Evolutionary conservation across 2,113 vertebrate genomes (phyloP).

Genomic region (Heterotilapia buettikoferi): DNA sequence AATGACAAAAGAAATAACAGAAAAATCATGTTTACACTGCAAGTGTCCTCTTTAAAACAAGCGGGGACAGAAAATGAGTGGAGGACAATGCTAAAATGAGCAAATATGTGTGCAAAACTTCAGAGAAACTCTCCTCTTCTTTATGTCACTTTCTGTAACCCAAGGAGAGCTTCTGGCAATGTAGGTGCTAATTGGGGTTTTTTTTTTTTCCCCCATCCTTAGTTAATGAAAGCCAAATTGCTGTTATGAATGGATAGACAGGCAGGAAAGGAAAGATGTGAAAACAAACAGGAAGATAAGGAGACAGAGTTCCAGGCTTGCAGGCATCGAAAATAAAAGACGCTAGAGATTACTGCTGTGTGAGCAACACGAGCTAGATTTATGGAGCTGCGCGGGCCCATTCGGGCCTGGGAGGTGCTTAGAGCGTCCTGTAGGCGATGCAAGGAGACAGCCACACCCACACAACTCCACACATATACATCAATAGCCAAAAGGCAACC

Average conservation of each 20-base stretch:
- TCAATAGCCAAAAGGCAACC: background rate
- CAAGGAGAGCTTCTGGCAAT: background rate
- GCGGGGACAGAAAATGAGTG: background rate
- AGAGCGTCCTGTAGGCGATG: background rate
- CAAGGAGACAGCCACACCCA: background rate
- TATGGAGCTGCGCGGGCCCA: background rate
- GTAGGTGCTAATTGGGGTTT: background rate
- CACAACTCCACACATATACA: background rate
- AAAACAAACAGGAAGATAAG: conserved; percentile 24
- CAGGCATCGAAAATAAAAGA: background rate
- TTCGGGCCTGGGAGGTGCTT: background rate
- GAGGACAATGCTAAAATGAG: background rate
- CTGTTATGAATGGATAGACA: conserved; percentile 8
- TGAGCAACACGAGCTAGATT: conserved; percentile 7
- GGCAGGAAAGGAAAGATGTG: background rate
- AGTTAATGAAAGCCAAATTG: background rate
- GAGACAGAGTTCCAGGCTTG: background rate
- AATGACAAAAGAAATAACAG: background rate
- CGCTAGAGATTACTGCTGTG: background rate
- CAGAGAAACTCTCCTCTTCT: background rate
- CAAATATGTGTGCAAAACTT: background rate
- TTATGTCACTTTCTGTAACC: background rate
- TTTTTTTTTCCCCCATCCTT: background rate
- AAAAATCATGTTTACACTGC: background rate
- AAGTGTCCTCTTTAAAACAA: background rate